These are phyloP conservation scores for Parapsyche elsis DNA, from an alignment of 1,140 invertebrate genomes.

Conservation along the genomic window DNA sequence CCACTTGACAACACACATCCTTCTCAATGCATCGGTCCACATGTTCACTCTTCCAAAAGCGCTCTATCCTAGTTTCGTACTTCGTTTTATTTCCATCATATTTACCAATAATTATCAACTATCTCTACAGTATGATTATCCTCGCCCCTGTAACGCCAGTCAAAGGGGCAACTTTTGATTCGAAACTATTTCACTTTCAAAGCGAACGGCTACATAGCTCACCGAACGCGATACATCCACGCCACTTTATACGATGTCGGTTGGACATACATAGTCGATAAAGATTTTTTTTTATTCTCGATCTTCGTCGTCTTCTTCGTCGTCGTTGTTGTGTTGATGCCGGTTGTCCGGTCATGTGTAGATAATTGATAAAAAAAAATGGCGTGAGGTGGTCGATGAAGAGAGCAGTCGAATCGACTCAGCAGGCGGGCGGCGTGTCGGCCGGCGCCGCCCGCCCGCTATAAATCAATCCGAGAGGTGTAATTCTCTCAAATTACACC, in stretches of 20 bases:
- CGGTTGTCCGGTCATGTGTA: conserved; percentile 31
- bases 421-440: conserved; percentile 37
- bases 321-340: neutral
- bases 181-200: no score
- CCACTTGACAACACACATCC: no score
- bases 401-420: conserved; percentile 30
- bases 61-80: no score
- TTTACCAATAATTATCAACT: no score
- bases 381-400: conserved; percentile 34
- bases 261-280: neutral
- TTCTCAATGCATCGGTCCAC: no score
- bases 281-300: neutral
- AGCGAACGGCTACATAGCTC: no score
- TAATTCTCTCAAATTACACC: conserved; percentile 48
- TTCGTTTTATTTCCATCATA: no score
- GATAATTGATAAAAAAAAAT: conserved; percentile 43
- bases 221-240: neutral
- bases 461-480: conserved; percentile 46
- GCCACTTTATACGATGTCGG: neutral
- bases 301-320: neutral
- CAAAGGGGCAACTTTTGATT: no score
- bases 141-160: no score
- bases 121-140: no score
- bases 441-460: conserved; percentile 43
- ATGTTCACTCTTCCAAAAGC: no score